Base-by-base conservation (phyloP, 2,888 invertebrate species). In the Osmoderma eremita region DNA sequence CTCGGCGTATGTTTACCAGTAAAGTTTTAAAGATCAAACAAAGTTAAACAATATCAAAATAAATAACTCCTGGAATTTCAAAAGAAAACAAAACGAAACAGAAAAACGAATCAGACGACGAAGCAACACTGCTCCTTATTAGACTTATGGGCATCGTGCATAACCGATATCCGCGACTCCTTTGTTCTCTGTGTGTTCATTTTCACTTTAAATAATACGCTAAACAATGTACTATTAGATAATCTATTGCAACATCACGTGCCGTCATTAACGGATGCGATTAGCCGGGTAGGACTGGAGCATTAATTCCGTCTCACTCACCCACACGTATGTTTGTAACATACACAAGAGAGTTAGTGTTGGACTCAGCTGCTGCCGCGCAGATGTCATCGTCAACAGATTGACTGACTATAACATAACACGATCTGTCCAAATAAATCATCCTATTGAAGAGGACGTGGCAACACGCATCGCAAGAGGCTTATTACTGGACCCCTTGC, bases 361-460 rank as follows among this genome's bases (percentile, higher is more conserved):
- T 20, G 17, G 63, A 63, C 53, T 72, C 69, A 68, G 70, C 69
- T 68, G 69, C 65, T 61, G 50, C 6, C 49, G 67, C 71, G 71
- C 73, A 73, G 73, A 73, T 73, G 73, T 73, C 70, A 71, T 70
- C 70, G 73, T 73, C 70, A 70, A 67, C 69, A 69, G 72, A 73
- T 73, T 74, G 74, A 73, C 72, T 74, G 74, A 74, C 74, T 72
- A 74, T 72, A 72, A 73, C 73, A 63, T 69, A 70, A 68, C 71
- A 71, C 71, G 71, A 69, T 71, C 70, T 74, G 75, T 76, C 76
- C 70, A 74, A 72, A 75, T 76, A 76, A 76, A 76, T 76, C 76
- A 76, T 74, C 70, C 71, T 61, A 71, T 72, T 73, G 71, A 73
- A 68, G 69, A 68, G 71, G 70, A 72, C 73, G 73, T 74, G 73